Evolutionary conservation across 2,797 vertebrate species (phyloP), one percentile per base, ranked within the genome.

Genomic region (Diceros bicornis): DNA sequence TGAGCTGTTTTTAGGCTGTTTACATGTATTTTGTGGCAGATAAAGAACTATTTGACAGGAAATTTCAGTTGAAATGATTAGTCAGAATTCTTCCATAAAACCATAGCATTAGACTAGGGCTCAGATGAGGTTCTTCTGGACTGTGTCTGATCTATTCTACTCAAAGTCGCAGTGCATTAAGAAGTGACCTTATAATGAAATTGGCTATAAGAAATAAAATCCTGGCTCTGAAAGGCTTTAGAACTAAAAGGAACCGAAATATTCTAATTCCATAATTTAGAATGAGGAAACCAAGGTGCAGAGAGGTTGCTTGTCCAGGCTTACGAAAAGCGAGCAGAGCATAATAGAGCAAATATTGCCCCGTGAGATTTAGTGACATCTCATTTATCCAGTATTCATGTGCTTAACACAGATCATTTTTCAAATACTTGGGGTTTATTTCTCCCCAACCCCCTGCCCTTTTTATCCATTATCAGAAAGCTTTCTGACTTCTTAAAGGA

Each of bases 1-100:
- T 25, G 61, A 27, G 16, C 8, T 91, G 27, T 86, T 94, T 94
- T 89, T 83, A 89, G 69, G 14, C 14, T 81, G 68, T 87, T 88
- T 44, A 74, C 32, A 27, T 55, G 34, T 55, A 52, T 85, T 92
- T 62, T 1, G 27, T 92, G 79, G 55, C 59, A 89, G 61, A 62
- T 72, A 66, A 84, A 75, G 20, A 82, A 37, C 25, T 72, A 10
- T 91, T 83, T 84, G 66, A 47, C 57, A 27, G 4, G 14, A 94
- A 47, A 92, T 85, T 81, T 93, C 52, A 27, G 13, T 55, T 82
- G 55, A 69, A 93, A 74, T 2, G 17, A 37, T 59, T 64, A 64
- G 4, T 72, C n/a, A 74, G 88, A 27, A 74, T 68, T 85, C n/a
- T 84, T 75, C n/a, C 2, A 12, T 8, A 20, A 11, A 62, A 44